These are phyloP conservation scores for Drosophila parvula DNA, from an alignment of 1,140 invertebrate genomes.

Conservation along the genomic window DNA sequence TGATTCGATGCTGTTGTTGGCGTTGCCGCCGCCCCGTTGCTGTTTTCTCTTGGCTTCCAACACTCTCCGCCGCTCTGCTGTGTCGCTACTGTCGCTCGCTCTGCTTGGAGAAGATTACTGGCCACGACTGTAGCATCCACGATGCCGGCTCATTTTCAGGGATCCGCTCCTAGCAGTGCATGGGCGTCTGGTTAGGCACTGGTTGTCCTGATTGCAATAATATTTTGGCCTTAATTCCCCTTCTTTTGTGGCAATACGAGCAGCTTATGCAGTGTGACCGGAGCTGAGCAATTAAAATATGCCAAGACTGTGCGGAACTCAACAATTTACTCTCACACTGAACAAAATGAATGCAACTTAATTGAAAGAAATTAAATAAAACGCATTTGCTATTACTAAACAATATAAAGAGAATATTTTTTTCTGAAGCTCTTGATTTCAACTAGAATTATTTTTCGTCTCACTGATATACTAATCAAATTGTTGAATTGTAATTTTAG, in stretches of 20 bases:
- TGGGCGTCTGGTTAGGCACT: neutral
- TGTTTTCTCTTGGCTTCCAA: conserved; percentile 38
- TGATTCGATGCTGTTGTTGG: conserved; percentile 55
- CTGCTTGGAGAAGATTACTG: conserved; percentile 27
- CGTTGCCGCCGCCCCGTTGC: conserved; percentile 62
- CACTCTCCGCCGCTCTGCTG: conserved; percentile 9
- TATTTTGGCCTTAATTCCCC: conserved; percentile 25
- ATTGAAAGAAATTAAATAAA: neutral
- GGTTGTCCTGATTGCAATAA: conserved; percentile 4
- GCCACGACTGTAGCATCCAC: conserved; percentile 27
- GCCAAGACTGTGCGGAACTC: neutral
- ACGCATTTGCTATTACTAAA: neutral
- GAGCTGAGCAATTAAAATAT: neutral
- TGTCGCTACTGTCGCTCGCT: conserved; percentile 4
- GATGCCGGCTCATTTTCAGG: conserved; percentile 52
- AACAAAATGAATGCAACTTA: neutral
- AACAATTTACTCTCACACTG: neutral
- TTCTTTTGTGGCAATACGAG: conserved; percentile 34
- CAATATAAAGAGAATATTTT: too few relatives aligned
- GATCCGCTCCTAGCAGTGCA: conserved; percentile 27
- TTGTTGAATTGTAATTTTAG: too few relatives aligned
- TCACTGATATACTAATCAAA: too few relatives aligned
- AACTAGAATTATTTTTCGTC: too few relatives aligned
- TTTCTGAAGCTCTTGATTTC: too few relatives aligned
- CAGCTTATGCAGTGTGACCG: conserved; percentile 8